These are phyloP conservation scores for Acropora yongei DNA, from an alignment of 64 coral and sea anemone species.

Conservation along the genomic window DNA sequence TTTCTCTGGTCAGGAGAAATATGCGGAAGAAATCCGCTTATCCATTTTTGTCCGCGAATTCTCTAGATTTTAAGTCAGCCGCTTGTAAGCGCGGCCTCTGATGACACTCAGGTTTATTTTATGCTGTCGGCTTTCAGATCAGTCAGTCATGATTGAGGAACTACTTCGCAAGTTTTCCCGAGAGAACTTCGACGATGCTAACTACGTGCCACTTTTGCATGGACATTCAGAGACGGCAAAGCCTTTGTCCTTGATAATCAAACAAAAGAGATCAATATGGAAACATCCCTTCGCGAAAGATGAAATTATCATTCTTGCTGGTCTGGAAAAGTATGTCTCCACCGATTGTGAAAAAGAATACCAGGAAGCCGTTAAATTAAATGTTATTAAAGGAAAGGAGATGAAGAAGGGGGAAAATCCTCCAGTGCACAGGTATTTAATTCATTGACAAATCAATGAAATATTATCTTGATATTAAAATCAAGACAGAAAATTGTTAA, in stretches of 20 bases:
- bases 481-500: too few species aligned
- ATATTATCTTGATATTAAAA: background rate
- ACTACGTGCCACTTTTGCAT: background rate
- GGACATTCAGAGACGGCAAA: background rate
- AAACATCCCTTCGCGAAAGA: background rate
- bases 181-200: background rate
- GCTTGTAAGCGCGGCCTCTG: too few species aligned
- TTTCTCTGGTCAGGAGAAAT: too few species aligned
- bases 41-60: too few species aligned
- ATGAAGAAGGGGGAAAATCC: background rate
- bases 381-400: background rate
- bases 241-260: background rate
- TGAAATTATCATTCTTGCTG: slow-evolving; percentile 17
- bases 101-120: too few species aligned
- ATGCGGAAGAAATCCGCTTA: too few species aligned
- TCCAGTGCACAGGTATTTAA: background rate
- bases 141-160: background rate
- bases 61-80: too few species aligned
- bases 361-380: background rate
- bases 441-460: too few species aligned
- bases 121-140: too few species aligned
- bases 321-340: background rate
- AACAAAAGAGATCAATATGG: background rate
- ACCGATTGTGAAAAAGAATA: background rate
- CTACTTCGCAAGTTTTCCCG: background rate